These are phyloP conservation scores for Delichon dasypus DNA, from an alignment of 2,797 vertebrate species.

Conservation along the genomic window DNA sequence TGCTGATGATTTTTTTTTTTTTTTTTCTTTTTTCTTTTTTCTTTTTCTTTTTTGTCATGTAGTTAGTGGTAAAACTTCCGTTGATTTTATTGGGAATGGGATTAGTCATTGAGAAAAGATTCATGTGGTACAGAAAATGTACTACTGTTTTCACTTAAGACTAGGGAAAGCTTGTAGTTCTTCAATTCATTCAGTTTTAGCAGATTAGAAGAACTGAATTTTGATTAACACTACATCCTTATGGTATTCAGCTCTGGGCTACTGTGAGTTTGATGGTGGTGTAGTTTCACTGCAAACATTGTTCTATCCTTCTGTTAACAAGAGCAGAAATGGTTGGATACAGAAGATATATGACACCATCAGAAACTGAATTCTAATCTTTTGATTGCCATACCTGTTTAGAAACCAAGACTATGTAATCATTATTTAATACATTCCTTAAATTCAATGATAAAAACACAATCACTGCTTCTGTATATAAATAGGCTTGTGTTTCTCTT, in stretches of 20 bases:
- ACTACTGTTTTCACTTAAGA: background rate
- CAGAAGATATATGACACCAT: background rate
- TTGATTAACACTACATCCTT: background rate
- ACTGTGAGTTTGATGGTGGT: background rate
- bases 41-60: background rate
- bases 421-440: background rate
- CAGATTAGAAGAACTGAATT: conserved; percentile 1
- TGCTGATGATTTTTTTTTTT: background rate
- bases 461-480: background rate
- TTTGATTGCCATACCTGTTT: background rate
- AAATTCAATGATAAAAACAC: background rate
- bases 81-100: background rate
- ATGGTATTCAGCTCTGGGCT: background rate
- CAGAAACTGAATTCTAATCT: background rate
- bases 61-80: background rate
- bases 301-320: background rate
- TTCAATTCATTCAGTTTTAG: background rate
- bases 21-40: background rate
- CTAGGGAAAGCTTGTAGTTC: background rate
- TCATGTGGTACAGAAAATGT: background rate
- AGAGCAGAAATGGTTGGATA: background rate
- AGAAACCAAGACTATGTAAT: background rate
- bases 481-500: background rate
- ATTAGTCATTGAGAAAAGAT: background rate
- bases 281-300: background rate